Base-by-base conservation (phyloP, 2,797 vertebrate species). In the Semotilus atromaculatus region DNA sequence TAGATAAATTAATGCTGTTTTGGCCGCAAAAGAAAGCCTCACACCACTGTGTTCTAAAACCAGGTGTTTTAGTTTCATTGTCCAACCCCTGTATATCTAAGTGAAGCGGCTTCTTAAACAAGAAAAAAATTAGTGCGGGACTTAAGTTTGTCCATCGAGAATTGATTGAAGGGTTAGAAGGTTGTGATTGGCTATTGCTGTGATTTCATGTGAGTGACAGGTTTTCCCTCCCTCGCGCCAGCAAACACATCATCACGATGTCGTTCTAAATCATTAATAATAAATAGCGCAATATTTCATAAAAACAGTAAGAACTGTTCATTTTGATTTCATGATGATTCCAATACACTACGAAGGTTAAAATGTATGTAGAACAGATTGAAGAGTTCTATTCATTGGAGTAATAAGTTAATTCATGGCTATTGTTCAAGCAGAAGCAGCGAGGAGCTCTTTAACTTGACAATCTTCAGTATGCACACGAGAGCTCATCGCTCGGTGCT, bases 401-500 rank as follows among this genome's bases (percentile, higher is more conserved):
- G 23, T 55, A 62, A 38, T 31, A 55, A 77, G 34, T 71, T 38
- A 66, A 51, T 84, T 67, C 19, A n/a, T 29, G 29, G 19, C 58
- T 55, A 0, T 19, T 3, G 29, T 78, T 71, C n/a, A 45, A 77
- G 34, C 40, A 51, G 34, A 82, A 76, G 29, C 76, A 53, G 10
- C 2, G 16, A 75, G 43, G 7, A 70, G 34, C 53, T 55, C 16
- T 64, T 29, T 38, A 76, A 71, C 26, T 31, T 16, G 29, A 64
- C 40, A 73, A 36, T 75, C 70, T 84, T 85, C 16, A 64, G 84
- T 34, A 29, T 82, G 64, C 78, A 31, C 18, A 29, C 53, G 87
- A 86, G 78, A 87, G 85, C 66, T 89, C 86, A 88, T 85, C 83
- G 68, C 76, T 88, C 86, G 73, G 29, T 66, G 38, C 80, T 89